Conservation (phyloP, 2,888 invertebrate species). For the Acrocyrtus sp. region DNA sequence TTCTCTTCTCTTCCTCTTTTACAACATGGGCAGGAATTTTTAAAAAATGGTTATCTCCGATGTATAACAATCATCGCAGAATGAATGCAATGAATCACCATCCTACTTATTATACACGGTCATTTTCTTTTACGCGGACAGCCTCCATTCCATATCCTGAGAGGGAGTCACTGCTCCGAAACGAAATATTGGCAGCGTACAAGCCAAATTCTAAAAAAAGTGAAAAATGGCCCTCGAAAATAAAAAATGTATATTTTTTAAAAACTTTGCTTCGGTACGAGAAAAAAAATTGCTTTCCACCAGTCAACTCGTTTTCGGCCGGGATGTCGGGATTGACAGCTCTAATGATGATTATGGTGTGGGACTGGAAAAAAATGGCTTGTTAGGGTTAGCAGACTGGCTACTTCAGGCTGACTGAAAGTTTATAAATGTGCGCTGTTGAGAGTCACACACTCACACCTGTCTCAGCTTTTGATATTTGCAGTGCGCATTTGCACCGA, state of each 20-base stretch:
- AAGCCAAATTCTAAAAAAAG: background rate
- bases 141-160: too few relatives aligned
- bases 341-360: constrained; percentile 38
- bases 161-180: too few relatives aligned
- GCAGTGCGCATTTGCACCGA: constrained; percentile 6
- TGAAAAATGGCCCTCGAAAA: constrained; percentile 27
- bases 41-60: too few relatives aligned
- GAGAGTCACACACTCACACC: too few relatives aligned
- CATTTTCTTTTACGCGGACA: background rate
- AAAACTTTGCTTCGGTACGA: background rate
- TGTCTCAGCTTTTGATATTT: constrained; percentile 16
- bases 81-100: too few relatives aligned
- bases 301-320: constrained; percentile 36
- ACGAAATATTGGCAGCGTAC: constrained; percentile 1
- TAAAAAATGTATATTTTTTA: background rate
- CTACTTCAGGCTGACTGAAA: constrained; percentile 16
- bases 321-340: constrained; percentile 35
- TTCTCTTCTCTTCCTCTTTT: background rate
- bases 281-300: constrained; percentile 15
- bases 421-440: too few relatives aligned
- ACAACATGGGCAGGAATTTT: too few relatives aligned
- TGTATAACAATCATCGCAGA: too few relatives aligned
- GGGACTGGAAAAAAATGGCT: constrained; percentile 21
- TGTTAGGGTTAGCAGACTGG: constrained; percentile 17
- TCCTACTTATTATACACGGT: background rate